Base-by-base conservation (phyloP, 2,797 vertebrate genomes). In the Aldrovandia affinis region DNA sequence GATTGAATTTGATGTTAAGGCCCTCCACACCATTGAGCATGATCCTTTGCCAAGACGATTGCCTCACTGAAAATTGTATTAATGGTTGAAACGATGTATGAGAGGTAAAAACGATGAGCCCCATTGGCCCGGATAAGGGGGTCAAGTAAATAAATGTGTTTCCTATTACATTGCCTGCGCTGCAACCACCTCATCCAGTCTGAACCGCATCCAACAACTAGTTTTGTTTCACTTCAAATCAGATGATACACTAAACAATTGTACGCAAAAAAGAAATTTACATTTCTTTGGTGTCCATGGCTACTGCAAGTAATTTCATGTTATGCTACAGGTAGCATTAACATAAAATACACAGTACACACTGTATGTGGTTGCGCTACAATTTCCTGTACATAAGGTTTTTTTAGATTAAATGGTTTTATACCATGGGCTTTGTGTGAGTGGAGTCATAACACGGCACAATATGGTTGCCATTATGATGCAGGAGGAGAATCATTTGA, bases 401-500 rank as follows among this genome's bases (percentile, higher is more conserved):
- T 12, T 12, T 65, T 28, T 65, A 28, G 63, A 8, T 33, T 65
- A 33, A 65, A 33, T 22, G 33, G 63, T 33, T 65, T 5, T 30
- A 22, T 8, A 28, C 1, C 18, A 18, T 42, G 39, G 54, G 47
- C 68, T 89, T 79, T 85, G 86, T 90, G 85, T 88, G 86, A 89
- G 88, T 91, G 65, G 68, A 89, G 86, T 86, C 84, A 70, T 88
- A 52, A 20, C 83, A 12, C 77, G 55, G 63, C 50, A 50, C 6
- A 15, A 12, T 47, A 78, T 14, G 44, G 47, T 65, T 42, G 85
- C 89, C 90, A 85, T 92, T 91, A 92, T 89, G 88, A 90, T 88
- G 25, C 8, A 25, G 20, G 36, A n/a, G 20, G 30, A 12, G 86
- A 91, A 92, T 92, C 93, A 92, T 91, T 93, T 79, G 84, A 15